Conservation (phyloP, 2,888 invertebrate genomes). For the Reticulitermes lucifugus region DNA sequence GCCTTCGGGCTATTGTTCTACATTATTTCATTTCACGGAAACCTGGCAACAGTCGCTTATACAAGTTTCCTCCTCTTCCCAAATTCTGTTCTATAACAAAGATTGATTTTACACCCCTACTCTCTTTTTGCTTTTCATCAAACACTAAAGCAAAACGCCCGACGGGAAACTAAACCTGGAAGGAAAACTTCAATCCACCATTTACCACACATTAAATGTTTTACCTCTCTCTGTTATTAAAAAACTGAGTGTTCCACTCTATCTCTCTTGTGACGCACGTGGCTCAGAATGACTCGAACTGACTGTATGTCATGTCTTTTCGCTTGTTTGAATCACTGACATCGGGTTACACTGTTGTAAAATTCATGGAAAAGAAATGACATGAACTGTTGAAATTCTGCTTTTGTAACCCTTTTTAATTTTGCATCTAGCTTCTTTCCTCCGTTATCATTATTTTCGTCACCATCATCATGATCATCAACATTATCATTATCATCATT, state of each 20-base stretch:
- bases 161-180: slow-evolving; percentile 2
- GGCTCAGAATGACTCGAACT: background rate
- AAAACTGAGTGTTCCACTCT: background rate
- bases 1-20: background rate
- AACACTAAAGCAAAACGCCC: slow-evolving; percentile 11
- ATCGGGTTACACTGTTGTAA: background rate
- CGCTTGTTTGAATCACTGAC: background rate
- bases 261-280: background rate
- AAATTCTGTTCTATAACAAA: slow-evolving; percentile 31
- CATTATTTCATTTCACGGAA: slow-evolving; percentile 21
- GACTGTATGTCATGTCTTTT: background rate
- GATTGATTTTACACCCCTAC: slow-evolving; percentile 27
- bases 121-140: slow-evolving; percentile 6
- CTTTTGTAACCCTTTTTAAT: background rate
- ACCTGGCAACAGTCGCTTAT: background rate
- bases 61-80: background rate
- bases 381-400: background rate
- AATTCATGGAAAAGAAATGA: background rate
- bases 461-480: background rate
- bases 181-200: slow-evolving; percentile 16
- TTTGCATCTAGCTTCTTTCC: background rate
- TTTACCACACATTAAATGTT: slow-evolving; percentile 8
- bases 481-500: background rate
- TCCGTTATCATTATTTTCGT: background rate
- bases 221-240: background rate